Evolutionary conservation across 2,113 vertebrate species (phyloP).

Genomic region (Caloenas nicobarica): DNA sequence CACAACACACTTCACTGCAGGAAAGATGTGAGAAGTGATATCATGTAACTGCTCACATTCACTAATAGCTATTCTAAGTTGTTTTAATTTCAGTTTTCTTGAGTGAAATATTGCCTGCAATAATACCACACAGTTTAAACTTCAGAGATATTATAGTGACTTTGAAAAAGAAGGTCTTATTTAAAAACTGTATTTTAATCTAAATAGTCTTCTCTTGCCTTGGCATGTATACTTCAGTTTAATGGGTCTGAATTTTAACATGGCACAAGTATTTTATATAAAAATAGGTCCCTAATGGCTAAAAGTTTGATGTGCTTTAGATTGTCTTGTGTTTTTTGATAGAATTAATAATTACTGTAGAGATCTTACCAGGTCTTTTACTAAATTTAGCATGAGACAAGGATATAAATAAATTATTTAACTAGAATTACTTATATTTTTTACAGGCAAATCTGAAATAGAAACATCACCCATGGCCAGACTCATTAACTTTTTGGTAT

Average conservation of each 20-base stretch:
- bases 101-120: background rate
- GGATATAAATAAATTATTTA: background rate
- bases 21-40: background rate
- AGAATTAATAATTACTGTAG: background rate
- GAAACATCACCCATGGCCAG: background rate
- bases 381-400: background rate
- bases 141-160: background rate
- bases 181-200: background rate
- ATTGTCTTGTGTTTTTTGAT: background rate
- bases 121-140: background rate
- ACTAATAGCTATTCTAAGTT: background rate
- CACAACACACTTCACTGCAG: background rate
- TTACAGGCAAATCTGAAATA: background rate
- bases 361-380: background rate
- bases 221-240: background rate
- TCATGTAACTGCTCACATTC: background rate
- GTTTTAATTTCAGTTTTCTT: background rate
- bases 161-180: background rate
- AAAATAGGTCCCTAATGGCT: background rate
- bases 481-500: background rate
- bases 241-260: background rate
- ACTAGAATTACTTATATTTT: background rate
- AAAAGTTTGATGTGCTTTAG: background rate
- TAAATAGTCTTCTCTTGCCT: background rate
- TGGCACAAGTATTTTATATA: background rate